Base-by-base conservation (phyloP, 2,888 invertebrate species). In the Drosophila paramelanica region DNA sequence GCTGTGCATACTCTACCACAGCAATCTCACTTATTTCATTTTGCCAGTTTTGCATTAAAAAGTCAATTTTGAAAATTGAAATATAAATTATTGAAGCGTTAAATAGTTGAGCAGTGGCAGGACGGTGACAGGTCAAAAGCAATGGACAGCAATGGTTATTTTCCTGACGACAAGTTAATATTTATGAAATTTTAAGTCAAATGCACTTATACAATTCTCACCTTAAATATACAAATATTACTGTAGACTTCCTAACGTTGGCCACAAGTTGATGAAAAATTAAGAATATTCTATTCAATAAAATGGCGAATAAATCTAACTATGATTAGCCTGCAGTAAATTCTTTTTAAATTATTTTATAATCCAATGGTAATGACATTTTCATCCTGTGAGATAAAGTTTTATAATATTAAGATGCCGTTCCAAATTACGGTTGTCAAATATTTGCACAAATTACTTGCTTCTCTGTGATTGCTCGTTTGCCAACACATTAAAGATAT, bases 1-100 rank as follows among this genome's bases (percentile, higher is more conserved):
- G 49, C 17, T 27, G 39, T 13, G 3, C 17, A 45, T 14, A 6
- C 1, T 53, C 25, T 10, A 17, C 7, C 3, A 8, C n/a, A 5
- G 17, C n/a, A n/a, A 5, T 6, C 2, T 5, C 1, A 27, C 11
- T 5, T 47, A 23, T 14, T 46, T 14, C 33, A 45, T 43, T 20
- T 41, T 49, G 41, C 17, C 57, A 53, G 50, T 67, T 70, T 38
- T 39, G 47, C 67, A 76, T 67, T 72, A 60, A 77, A 77, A 74
- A 61, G 75, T 68, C 79, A 78, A 71, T 84, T 80, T 69, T 49
- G 14, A 53, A 75, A 87, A 78, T 73, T 66, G 67, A 87, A 81
- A 78, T 76, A 67, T 75, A 75, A 83, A 81, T 82, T 72, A 81
- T 86, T 86, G 74, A 86, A 61, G 70, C 74, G 59, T 68, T 43